Base-by-base conservation (phyloP, 2,113 vertebrate species). In the Peromyscus polionotus region DNA sequence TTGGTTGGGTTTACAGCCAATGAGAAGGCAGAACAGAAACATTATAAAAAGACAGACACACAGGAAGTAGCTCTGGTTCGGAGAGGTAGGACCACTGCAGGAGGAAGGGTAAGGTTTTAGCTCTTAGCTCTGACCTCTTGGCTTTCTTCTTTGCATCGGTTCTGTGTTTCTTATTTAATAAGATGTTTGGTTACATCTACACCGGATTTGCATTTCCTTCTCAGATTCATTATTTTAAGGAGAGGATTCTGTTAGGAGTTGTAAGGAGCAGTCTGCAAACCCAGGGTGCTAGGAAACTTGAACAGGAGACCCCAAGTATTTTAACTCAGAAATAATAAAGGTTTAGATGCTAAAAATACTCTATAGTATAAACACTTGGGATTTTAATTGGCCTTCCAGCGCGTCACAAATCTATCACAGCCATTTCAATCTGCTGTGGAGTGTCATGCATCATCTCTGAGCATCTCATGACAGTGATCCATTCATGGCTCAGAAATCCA, bases 241-340 rank as follows among this genome's bases (percentile, higher is more conserved):
- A 81, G 73, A 92, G n/a, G 68, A 48, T 83, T 83, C 39, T 28
- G 45, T 61, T 79, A 95, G 88, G 73, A 57, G 90, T 42, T 96
- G 51, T 73, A 57, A 67, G 36, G 36, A 90, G 88, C 87, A 90
- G 87, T 95, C 85, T 90, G 42, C 54, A 84, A 26, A 54, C 36
- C n/a, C 39, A 45, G 86, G 79, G 77, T 96, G 39, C 72, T 51
- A 7, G 75, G 77, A 97, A 93, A 73, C 45, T 84, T 88, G 51
- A 63, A 36, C 5, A 90, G 79, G 88, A 36, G 94, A 92, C 79
- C 84, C 93, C 28, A 84, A 73, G 45, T 63, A 75, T 94, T 77
- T 96, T 84, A 83, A 92, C 11, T 79, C 61, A 45, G 87, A 95
- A 45, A 19, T 36, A 94, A 88, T 79, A 88, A 87, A 57, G 14